phyloP scores from a whole-genome alignment of 2,113 vertebrate species.

The Scophthalmus maximus region DNA sequence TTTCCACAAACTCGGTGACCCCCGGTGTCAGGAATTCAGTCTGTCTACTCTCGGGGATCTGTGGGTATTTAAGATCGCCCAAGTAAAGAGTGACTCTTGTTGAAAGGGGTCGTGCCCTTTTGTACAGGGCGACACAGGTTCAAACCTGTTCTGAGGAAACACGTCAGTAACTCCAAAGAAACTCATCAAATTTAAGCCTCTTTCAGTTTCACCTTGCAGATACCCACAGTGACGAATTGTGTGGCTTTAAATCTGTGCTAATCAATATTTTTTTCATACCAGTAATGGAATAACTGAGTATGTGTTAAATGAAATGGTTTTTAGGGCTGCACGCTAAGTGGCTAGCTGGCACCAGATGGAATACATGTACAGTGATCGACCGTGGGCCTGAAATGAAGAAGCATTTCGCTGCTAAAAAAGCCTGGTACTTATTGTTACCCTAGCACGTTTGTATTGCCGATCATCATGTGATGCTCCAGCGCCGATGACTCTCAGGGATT shows the following conservation, averaged over 20 bases:
- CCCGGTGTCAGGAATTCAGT: constrained; percentile 44
- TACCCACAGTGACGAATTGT: background rate
- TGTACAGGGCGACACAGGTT: constrained; percentile 14
- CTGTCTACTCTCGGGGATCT: constrained; percentile 26
- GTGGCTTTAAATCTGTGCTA: background rate
- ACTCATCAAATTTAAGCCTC: background rate
- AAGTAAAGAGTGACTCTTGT: constrained; percentile 14
- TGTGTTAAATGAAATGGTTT: background rate
- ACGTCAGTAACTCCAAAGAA: background rate
- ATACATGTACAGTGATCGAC: too few species aligned
- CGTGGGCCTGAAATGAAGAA: background rate
- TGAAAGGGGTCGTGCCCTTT: constrained; percentile 43
- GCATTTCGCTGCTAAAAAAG: background rate
- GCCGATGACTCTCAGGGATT: too few species aligned
- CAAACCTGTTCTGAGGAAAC: constrained; percentile 3
- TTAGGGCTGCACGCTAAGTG: too few species aligned
- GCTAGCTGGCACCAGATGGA: too few species aligned
- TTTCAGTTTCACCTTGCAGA: background rate
- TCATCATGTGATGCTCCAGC: too few species aligned
- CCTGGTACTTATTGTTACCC: too few species aligned
- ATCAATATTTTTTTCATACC: background rate
- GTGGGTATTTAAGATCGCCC: constrained; percentile 44
- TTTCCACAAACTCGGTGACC: constrained; percentile 20
- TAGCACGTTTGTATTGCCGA: too few species aligned
- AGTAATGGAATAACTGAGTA: background rate